Conservation (phyloP, 2,888 invertebrate genomes). For the Leptopilina syphax region DNA sequence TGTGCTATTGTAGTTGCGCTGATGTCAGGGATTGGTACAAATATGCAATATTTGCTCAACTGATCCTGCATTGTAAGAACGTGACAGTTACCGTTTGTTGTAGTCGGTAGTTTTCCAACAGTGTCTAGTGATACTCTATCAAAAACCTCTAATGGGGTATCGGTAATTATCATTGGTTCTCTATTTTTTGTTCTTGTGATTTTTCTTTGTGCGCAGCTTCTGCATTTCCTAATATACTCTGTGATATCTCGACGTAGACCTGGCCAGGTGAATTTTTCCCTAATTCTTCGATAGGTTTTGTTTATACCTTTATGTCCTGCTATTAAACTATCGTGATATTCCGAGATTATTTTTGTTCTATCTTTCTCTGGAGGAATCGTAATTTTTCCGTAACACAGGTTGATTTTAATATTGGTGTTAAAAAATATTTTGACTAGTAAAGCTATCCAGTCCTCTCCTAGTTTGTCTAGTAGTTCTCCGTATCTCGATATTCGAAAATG, state of each 20-base stretch:
- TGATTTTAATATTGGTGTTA: too few species aligned
- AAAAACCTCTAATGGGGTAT: neutral
- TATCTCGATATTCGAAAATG: too few species aligned
- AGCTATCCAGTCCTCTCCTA: too few species aligned
- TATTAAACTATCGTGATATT: too few species aligned
- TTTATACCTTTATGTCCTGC: too few species aligned
- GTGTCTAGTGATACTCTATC: neutral
- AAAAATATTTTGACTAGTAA: too few species aligned
- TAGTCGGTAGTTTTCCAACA: neutral
- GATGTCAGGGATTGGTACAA: neutral
- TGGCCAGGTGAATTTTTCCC: neutral
- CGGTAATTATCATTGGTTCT: neutral
- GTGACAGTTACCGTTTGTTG: neutral
- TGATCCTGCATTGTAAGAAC: neutral
- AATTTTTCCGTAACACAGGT: too few species aligned
- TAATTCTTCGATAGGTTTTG: neutral
- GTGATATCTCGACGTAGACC: neutral
- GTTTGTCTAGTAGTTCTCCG: too few species aligned
- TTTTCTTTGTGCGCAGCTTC: neutral
- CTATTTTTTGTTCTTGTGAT: neutral
- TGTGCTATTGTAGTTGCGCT: neutral
- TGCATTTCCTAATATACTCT: neutral
- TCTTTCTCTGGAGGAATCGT: too few species aligned
- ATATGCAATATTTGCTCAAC: slow-evolving; percentile 8
- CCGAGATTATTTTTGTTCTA: too few species aligned